A percentile compares a stretch with the other conserved stretches of the same genome.
phyloP scores from a whole-genome alignment of 1,140 invertebrate genomes.

The Cryptotermes secundus region DNA sequence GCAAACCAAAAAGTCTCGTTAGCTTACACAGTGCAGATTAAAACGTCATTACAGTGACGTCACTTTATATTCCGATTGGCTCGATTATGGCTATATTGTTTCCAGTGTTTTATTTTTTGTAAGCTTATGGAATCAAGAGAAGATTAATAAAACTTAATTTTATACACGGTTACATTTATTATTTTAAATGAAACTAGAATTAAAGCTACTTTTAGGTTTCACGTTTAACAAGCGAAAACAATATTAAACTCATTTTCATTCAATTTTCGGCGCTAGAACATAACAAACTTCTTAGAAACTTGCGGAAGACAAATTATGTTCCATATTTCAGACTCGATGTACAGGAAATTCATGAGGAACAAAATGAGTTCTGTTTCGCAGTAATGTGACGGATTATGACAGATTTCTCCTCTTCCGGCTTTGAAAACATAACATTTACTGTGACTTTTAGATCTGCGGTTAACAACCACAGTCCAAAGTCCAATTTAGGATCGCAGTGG shows the following conservation, averaged over 20 bases:
- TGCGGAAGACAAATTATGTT: no score
- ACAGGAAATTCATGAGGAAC: no score
- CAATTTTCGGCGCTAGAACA: neutral
- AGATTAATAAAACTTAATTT: neutral
- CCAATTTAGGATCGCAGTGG: no score
- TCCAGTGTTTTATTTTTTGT: neutral
- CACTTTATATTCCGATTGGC: neutral
- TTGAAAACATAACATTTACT: no score
- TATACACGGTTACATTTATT: neutral
- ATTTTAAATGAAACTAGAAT: neutral
- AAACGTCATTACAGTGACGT: neutral
- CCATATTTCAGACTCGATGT: no score
- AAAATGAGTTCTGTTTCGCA: no score
- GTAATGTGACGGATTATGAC: no score
- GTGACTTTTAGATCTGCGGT: no score
- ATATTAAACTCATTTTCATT: neutral
- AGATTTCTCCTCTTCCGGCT: no score
- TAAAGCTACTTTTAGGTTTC: neutral
- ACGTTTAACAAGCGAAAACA: neutral
- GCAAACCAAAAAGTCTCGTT: neutral
- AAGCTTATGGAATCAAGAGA: neutral
- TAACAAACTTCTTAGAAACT: neutral
- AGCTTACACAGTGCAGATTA: neutral
- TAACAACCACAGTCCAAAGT: no score
- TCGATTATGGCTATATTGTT: neutral